These are phyloP conservation scores for Habrosyne pyritoides DNA, from an alignment of 2,888 invertebrate species.

Conservation along the genomic window DNA sequence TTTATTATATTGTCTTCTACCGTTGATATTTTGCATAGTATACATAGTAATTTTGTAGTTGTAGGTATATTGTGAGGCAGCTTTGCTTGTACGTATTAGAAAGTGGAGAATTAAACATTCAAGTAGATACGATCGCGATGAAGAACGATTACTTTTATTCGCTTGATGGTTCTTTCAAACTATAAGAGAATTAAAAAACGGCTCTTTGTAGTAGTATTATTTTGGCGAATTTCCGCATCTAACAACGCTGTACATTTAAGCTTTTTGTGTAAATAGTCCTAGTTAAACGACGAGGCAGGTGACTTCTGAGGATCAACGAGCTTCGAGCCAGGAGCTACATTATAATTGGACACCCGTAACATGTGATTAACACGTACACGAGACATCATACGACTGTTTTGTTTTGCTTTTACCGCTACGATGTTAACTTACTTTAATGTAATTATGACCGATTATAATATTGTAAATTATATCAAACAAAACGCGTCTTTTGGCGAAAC, in stretches of 20 bases:
- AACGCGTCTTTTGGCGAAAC: constrained; percentile 66
- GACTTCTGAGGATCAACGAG: constrained; percentile 49
- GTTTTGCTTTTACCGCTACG: constrained; percentile 83
- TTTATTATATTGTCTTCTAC: too few relatives aligned
- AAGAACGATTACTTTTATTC: neutral
- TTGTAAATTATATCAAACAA: constrained; percentile 63
- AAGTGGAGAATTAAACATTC: neutral
- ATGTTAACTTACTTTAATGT: constrained; percentile 76
- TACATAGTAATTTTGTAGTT: too few relatives aligned
- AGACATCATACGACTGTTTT: constrained; percentile 75
- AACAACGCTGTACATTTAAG: constrained; percentile 82
- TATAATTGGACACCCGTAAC: constrained; percentile 66
- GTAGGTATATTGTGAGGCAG: too few relatives aligned
- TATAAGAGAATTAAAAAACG: neutral
- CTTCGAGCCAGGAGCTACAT: constrained; percentile 49
- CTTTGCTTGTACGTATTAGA: too few relatives aligned
- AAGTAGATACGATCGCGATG: neutral
- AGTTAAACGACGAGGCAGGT: constrained; percentile 53
- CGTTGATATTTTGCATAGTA: too few relatives aligned
- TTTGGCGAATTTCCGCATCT: constrained; percentile 79
- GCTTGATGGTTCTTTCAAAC: neutral
- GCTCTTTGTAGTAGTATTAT: constrained; percentile 61
- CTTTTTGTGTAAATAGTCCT: constrained; percentile 82
- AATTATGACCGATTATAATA: constrained; percentile 61
- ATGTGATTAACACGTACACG: constrained; percentile 81